Evolutionary conservation across 2,888 invertebrate species (phyloP).

Genomic region (Lordiphosa fenestrarum): DNA sequence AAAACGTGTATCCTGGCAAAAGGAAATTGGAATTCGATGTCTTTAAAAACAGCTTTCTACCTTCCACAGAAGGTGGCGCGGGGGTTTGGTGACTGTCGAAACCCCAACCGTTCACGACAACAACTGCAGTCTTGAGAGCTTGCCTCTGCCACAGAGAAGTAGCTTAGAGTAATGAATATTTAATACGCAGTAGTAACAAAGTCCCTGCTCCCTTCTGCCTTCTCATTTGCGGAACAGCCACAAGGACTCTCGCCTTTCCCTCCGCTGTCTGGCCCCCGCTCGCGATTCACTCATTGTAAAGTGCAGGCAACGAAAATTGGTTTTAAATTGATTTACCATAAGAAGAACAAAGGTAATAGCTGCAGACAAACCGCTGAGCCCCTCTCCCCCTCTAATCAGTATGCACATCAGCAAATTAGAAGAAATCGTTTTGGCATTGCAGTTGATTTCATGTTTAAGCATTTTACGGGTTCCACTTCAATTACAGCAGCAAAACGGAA

Average conservation of each 20-base stretch:
- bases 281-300: slow-evolving; percentile 31
- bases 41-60: slow-evolving; percentile 68
- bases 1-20: slow-evolving; percentile 56
- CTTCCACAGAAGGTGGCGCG: slow-evolving; percentile 1
- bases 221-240: slow-evolving; percentile 56
- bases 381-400: slow-evolving; percentile 43
- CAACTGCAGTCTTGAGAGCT: slow-evolving; percentile 34
- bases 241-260: slow-evolving; percentile 33
- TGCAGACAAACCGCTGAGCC: slow-evolving; percentile 19
- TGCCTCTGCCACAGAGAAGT: slow-evolving; percentile 31
- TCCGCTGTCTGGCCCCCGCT: slow-evolving; percentile 7
- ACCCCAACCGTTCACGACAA: slow-evolving; percentile 3
- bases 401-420: slow-evolving; percentile 66
- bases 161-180: slow-evolving; percentile 72
- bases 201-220: slow-evolving; percentile 25
- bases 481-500: slow-evolving; percentile 26
- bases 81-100: background rate
- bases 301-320: slow-evolving; percentile 53
- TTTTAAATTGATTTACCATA: slow-evolving; percentile 74
- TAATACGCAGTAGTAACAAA: slow-evolving; percentile 54
- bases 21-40: slow-evolving; percentile 70
- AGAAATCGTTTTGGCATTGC: slow-evolving; percentile 56
- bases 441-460: slow-evolving; percentile 58
- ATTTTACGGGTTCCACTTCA: slow-evolving; percentile 31
- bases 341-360: slow-evolving; percentile 32